Base-by-base conservation (phyloP, 2,113 vertebrate genomes). In the Dasyprocta punctata region DNA sequence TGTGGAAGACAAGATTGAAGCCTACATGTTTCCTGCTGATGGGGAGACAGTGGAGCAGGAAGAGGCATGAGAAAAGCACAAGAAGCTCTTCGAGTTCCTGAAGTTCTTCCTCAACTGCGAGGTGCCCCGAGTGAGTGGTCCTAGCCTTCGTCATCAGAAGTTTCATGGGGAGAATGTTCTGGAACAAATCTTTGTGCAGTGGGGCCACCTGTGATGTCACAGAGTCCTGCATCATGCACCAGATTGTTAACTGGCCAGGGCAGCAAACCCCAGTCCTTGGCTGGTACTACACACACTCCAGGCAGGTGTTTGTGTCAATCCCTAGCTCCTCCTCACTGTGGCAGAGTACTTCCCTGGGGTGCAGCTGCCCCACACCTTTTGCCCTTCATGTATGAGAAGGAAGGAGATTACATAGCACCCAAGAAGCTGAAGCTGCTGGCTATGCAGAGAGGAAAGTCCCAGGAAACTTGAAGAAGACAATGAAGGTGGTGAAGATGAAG, bases 21-120 rank as follows among this genome's bases (percentile, higher is more conserved):
- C 99, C 2, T 99, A 99, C 5, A 99, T 99, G 75, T 99, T 99
- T 93, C 99, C 99, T 0, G 93, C 97, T 17, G 99, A 99, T 41
- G 99, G 98, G 98, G 99, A 99, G 97, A 99, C 99, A 1, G 92
- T 98, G 0, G 98, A 98, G 28, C 99, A 99, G 95, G 98, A 99
- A 98, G 99, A 99, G 0, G 98, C 98, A 0, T 98, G 98, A 97
- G 99, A 99, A 90, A 99, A 98, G 90, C 99, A 99, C 80, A 99
- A 98, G 96, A 99, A 99, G 94, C 98, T 99, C 47, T 99, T 99
- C 7, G 99, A 99, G 58, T 99, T 99, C 2, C 98, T 99, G 0
- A 99, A 99, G 97, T 99, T 99, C 98, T 99, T 99, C 98, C 98
- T 99, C 75, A 99, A 99, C 98, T 98, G 99, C n/a, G 99, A 99